Evolutionary conservation across 1,140 invertebrate genomes (phyloP).

Genomic region (Drosophila ironensis): DNA sequence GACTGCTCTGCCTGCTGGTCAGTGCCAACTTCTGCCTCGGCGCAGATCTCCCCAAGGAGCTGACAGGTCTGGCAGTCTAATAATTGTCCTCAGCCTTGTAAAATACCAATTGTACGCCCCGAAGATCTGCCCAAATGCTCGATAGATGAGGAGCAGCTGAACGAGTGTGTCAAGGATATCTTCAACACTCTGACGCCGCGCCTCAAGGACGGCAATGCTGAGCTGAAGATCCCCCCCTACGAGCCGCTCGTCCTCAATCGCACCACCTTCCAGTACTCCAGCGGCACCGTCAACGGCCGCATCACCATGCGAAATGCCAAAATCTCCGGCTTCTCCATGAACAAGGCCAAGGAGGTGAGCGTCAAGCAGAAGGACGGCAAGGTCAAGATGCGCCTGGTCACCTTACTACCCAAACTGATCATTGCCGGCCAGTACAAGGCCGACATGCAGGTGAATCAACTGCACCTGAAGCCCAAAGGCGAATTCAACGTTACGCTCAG

Average conservation of each 20-base stretch:
- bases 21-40: background rate
- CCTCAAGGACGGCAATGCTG: constrained; percentile 45
- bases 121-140: constrained; percentile 53
- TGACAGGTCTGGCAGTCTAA: too few species aligned
- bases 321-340: constrained; percentile 50
- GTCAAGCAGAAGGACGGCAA: constrained; percentile 45
- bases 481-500: constrained; percentile 72
- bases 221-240: constrained; percentile 62
- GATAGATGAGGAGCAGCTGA: constrained; percentile 33
- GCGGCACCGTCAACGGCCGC: constrained; percentile 49
- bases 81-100: constrained; percentile 42
- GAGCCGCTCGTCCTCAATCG: constrained; percentile 66
- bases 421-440: constrained; percentile 75
- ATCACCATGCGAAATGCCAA: constrained; percentile 59
- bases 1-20: constrained; percentile 39
- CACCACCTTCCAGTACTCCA: constrained; percentile 63
- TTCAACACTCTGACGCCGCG: constrained; percentile 53
- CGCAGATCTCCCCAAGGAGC: constrained; percentile 34
- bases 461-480: constrained; percentile 71
- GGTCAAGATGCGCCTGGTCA: constrained; percentile 33
- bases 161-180: constrained; percentile 60
- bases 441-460: constrained; percentile 64
- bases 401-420: constrained; percentile 52
- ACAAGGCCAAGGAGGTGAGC: constrained; percentile 36
- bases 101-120: background rate